These are phyloP conservation scores for Drosophila engyochracea DNA, from an alignment of 2,888 invertebrate species.

Conservation along the genomic window DNA sequence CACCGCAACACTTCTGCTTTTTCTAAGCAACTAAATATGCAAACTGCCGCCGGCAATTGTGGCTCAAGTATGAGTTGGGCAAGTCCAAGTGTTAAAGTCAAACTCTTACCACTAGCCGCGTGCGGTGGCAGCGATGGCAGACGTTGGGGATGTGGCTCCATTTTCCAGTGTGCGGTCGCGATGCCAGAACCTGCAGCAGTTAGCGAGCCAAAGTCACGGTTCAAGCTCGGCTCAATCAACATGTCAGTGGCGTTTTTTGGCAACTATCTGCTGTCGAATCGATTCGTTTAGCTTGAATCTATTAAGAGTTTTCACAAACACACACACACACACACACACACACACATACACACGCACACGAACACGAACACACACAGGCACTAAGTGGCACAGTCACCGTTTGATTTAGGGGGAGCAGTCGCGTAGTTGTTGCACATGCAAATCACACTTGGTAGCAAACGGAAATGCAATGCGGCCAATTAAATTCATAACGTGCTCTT, in stretches of 20 bases:
- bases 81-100: neutral
- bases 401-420: constrained; percentile 37
- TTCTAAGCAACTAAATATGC: neutral
- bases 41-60: constrained; percentile 55
- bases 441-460: constrained; percentile 36
- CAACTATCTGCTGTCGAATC: constrained; percentile 64
- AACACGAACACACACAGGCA: neutral
- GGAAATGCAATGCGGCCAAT: constrained; percentile 65
- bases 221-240: constrained; percentile 85
- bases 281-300: constrained; percentile 35
- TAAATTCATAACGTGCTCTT: constrained; percentile 66
- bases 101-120: constrained; percentile 81
- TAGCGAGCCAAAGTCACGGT: constrained; percentile 85
- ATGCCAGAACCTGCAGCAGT: constrained; percentile 83
- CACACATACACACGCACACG: constrained; percentile 9
- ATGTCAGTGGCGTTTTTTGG: constrained; percentile 83
- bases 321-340: neutral
- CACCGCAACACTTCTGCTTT: neutral
- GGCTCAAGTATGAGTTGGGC: neutral
- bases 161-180: constrained; percentile 84
- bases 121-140: constrained; percentile 81
- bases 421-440: constrained; percentile 11
- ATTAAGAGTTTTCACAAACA: constrained; percentile 29
- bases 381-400: constrained; percentile 38
- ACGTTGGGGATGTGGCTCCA: constrained; percentile 83